Evolutionary conservation across 2,113 vertebrate genomes (phyloP), one percentile per base, ranked within the genome.

Genomic region (Carettochelys insculpta): DNA sequence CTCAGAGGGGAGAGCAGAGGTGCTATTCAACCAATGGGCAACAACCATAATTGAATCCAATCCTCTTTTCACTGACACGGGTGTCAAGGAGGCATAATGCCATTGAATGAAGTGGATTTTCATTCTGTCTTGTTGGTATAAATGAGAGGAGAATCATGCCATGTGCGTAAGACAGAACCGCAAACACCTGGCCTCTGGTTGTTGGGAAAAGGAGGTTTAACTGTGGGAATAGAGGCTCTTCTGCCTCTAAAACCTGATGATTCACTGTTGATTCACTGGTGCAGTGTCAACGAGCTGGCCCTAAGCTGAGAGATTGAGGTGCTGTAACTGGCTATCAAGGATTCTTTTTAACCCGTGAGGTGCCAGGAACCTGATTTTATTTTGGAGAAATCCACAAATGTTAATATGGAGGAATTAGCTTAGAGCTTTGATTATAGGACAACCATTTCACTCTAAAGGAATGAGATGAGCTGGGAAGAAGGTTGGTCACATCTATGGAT

Each of bases 1-100:
- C 24, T 2, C 13, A 25, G 20, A 5, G 0, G 29, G 43, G 8
- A 8, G 0, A 1, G 3, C 71, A 45, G 71, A 75, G 41, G 41
- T 75, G 41, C 41, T 6, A 11, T 27, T 43, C 45, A 75, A 45
- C 41, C 27, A 75, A 75, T 45, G 38, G 41, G 71, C 71, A 73
- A 45, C 13, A 16, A 75, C 43, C 71, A 45, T 50, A 12, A 75
- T 45, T 75, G 25, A 16, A 25, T 12, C 71, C 41, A 38, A 45
- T 45, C 45, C 71, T 75, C 41, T 38, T 45, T 75, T 45, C 11
- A 8, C 43, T 6, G 45, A 45, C 24, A 4, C 41, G 13, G 41
- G 24, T 45, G 11, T 75, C 12, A 68, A 75, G 43, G 43, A 75
- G 41, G 19, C 41, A 38, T 43, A 45, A 43, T 13, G 45, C 43